These are phyloP conservation scores for Lamellibrachia luymesi DNA, from an alignment of 1,140 invertebrate genomes.

Conservation along the genomic window DNA sequence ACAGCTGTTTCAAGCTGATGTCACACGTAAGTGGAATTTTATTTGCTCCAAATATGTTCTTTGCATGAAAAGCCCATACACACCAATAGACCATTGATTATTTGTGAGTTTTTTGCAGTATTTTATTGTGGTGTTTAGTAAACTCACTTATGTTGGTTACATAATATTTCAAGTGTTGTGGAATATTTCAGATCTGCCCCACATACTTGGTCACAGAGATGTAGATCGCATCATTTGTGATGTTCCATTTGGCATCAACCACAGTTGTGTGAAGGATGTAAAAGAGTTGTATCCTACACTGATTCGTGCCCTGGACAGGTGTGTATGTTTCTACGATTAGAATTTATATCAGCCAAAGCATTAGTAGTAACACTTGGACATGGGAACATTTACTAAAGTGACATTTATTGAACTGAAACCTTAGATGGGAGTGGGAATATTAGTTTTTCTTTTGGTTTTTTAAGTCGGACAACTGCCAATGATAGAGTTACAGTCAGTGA, in stretches of 20 bases:
- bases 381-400: neutral
- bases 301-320: neutral
- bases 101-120: neutral
- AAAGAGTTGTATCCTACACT: neutral
- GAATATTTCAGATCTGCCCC: neutral
- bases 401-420: neutral
- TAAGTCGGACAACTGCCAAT: neutral
- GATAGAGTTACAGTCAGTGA: too few species aligned
- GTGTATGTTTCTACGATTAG: neutral
- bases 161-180: neutral
- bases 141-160: neutral
- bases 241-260: constrained; percentile 8
- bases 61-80: neutral
- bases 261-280: neutral
- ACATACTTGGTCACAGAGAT: neutral
- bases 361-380: neutral
- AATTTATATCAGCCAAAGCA: neutral
- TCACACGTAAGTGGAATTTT: neutral
- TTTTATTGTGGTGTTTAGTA: neutral
- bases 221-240: constrained; percentile 9
- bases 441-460: neutral
- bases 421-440: neutral
- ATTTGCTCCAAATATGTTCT: neutral
- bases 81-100: too few species aligned
- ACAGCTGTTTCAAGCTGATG: neutral